Conservation (phyloP, 2,113 vertebrate species). For the Hipposideros armiger region DNA sequence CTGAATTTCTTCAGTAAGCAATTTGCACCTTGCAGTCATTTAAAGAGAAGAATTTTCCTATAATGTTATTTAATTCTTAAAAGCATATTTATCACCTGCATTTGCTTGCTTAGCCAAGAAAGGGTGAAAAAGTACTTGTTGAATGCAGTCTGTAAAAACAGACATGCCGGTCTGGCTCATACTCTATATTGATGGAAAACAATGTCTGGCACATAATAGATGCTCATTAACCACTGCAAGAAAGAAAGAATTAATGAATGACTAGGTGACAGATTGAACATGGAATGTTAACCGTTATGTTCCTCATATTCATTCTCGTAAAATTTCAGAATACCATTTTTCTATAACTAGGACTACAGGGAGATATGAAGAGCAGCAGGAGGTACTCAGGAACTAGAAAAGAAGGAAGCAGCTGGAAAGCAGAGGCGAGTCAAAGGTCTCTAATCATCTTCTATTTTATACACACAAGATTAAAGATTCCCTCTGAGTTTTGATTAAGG, state of each 20-base stretch:
- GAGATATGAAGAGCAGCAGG: not conserved
- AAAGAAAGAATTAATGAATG: not conserved
- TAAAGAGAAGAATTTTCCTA: not conserved
- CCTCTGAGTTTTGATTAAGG: slow-evolving; percentile 94
- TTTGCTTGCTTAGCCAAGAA: not conserved
- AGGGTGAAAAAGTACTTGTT: not conserved
- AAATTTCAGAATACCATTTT: slow-evolving; percentile 1
- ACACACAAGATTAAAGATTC: slow-evolving; percentile 93
- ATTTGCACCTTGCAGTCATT: not conserved
- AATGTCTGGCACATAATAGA: not conserved
- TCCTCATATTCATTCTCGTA: not conserved
- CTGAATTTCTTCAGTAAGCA: not conserved
- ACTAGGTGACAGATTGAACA: not conserved
- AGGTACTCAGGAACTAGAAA: slow-evolving; percentile 55
- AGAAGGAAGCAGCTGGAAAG: slow-evolving; percentile 85
- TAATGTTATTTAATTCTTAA: not conserved
- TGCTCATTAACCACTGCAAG: not conserved
- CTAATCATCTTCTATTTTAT: slow-evolving; percentile 90
- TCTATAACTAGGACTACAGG: not conserved
- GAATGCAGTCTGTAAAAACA: not conserved
- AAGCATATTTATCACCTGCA: not conserved
- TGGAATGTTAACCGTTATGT: not conserved
- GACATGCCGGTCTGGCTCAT: not conserved
- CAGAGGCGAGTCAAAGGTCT: slow-evolving; percentile 84
- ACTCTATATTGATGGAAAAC: not conserved